phyloP scores from a whole-genome alignment of 1,140 invertebrate species.

The Cyphomyrmex costatus region DNA sequence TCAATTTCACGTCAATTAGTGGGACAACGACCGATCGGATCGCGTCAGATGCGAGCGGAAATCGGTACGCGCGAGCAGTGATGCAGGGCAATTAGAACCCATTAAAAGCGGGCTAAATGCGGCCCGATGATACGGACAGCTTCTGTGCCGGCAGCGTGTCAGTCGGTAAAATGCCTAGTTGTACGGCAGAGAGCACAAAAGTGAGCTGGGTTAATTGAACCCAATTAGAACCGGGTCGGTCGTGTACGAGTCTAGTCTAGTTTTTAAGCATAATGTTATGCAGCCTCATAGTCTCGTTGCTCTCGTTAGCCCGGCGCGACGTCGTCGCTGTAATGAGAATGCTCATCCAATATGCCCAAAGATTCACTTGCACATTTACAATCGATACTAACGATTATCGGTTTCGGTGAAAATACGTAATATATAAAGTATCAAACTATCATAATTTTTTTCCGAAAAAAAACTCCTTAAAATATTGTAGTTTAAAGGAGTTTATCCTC shows the following conservation, averaged over 20 bases:
- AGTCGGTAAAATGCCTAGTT: constrained; percentile 39
- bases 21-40: neutral
- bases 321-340: neutral
- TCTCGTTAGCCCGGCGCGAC: constrained; percentile 13
- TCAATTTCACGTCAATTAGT: constrained; percentile 44
- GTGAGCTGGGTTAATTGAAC: constrained; percentile 70
- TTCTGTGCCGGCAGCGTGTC: constrained; percentile 33
- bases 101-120: constrained; percentile 62
- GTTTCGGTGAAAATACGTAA: neutral
- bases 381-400: neutral
- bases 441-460: neutral
- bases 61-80: constrained; percentile 51
- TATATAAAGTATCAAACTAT: neutral
- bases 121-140: constrained; percentile 58
- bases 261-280: constrained; percentile 48
- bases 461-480: neutral
- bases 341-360: neutral
- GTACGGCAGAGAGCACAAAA: constrained; percentile 21
- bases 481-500: neutral
- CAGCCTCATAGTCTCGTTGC: constrained; percentile 21
- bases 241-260: constrained; percentile 44
- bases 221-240: constrained; percentile 68
- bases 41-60: constrained; percentile 38
- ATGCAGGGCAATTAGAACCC: constrained; percentile 67
- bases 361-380: neutral